These are phyloP conservation scores for Morus bassanus DNA, from an alignment of 2,797 vertebrate genomes.

Conservation along the genomic window DNA sequence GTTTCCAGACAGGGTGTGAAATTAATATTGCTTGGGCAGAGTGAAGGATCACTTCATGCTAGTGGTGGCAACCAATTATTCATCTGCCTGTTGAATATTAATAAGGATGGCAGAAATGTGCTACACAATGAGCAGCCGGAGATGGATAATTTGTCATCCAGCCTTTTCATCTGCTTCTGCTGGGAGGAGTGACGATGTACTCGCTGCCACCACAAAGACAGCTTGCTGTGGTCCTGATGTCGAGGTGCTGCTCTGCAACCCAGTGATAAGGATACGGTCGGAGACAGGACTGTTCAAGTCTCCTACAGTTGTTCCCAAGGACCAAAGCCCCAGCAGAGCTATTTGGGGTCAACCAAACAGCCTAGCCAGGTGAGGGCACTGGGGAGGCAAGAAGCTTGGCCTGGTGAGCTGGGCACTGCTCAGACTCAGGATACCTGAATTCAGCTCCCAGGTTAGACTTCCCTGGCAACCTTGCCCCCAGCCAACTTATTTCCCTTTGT, in stretches of 20 bases:
- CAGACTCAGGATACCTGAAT: background rate
- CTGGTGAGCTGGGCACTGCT: background rate
- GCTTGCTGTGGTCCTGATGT: background rate
- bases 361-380: background rate
- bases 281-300: background rate
- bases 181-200: background rate
- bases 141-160: conserved; percentile 51
- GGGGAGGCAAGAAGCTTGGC: background rate
- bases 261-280: fast-evolving
- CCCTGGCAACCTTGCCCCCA: too few species aligned
- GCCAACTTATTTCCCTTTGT: background rate
- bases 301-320: background rate
- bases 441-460: background rate
- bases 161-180: conserved; percentile 39
- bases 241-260: background rate
- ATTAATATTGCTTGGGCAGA: conserved; percentile 53
- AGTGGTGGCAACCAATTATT: conserved; percentile 65
- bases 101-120: conserved; percentile 44
- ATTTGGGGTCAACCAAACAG: background rate
- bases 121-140: conserved; percentile 48
- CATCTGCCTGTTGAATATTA: conserved; percentile 67
- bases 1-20: conserved; percentile 57
- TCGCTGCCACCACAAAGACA: background rate
- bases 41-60: conserved; percentile 61
- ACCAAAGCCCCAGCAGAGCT: background rate